Evolutionary conservation across 1,140 invertebrate genomes (phyloP).

Genomic region (Anastrepha ludens): DNA sequence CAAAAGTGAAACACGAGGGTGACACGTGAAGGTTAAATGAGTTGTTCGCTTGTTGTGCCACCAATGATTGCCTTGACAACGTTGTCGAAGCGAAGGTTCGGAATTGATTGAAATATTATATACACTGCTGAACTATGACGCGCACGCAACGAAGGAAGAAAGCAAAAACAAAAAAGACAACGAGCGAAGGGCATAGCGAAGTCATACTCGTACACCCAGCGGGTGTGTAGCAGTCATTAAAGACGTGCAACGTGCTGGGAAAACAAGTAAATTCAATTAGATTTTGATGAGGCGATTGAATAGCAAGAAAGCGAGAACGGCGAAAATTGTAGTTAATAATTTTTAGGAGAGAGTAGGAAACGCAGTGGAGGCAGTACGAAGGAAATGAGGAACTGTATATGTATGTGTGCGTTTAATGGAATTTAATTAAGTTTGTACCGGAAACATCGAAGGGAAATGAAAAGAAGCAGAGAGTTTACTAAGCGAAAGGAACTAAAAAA

Average conservation of each 20-base stretch:
- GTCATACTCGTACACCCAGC: not conserved
- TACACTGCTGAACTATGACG: slow-evolving; percentile 6
- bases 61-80: slow-evolving; percentile 49
- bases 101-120: slow-evolving; percentile 36
- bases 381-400: slow-evolving; percentile 33
- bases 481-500: not conserved
- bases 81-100: slow-evolving; percentile 18
- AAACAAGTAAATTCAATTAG: slow-evolving; percentile 52
- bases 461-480: not conserved
- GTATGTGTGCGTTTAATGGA: slow-evolving; percentile 8
- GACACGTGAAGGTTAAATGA: slow-evolving; percentile 50
- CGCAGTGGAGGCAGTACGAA: not conserved
- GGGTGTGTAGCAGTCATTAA: slow-evolving; percentile 8
- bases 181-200: slow-evolving; percentile 4
- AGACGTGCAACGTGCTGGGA: slow-evolving; percentile 49
- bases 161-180: not conserved
- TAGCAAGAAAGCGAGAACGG: not conserved
- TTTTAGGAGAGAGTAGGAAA: not conserved
- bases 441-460: not conserved
- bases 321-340: not conserved
- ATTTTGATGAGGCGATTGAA: slow-evolving; percentile 46
- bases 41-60: slow-evolving; percentile 47
- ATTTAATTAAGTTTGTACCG: slow-evolving; percentile 43
- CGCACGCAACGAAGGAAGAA: not conserved
- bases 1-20: slow-evolving; percentile 12